These are phyloP conservation scores for Lucifuga dentata DNA, from an alignment of 2,113 vertebrate species.

Conservation along the genomic window DNA sequence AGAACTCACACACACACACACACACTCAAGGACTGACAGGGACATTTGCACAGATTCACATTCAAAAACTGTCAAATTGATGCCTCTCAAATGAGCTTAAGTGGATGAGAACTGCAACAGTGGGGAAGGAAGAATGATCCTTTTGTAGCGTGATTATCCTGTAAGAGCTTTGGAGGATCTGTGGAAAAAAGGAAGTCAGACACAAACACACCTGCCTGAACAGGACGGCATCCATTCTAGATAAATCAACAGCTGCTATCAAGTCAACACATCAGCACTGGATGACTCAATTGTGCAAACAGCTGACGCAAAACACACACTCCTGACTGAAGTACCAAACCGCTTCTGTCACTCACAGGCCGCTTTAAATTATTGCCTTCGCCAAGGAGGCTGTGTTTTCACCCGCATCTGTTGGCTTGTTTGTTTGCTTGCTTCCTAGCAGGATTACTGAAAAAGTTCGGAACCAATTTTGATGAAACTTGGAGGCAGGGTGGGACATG, in stretches of 20 bases:
- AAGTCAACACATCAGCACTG: slow-evolving; percentile 11
- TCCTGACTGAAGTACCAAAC: slow-evolving; percentile 25
- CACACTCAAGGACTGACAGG: slow-evolving; percentile 11
- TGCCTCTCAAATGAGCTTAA: slow-evolving; percentile 61
- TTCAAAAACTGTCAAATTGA: slow-evolving; percentile 57
- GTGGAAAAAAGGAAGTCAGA: background rate
- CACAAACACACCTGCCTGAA: slow-evolving; percentile 6
- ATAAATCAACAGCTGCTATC: slow-evolving; percentile 16
- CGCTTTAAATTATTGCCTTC: too few relatives aligned
- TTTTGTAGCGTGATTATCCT: slow-evolving; percentile 54
- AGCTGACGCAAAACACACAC: slow-evolving; percentile 44
- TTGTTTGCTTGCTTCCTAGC: too few relatives aligned
- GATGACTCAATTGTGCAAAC: slow-evolving; percentile 23
- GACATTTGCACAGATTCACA: slow-evolving; percentile 31
- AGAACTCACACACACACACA: slow-evolving; percentile 16
- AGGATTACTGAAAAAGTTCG: too few relatives aligned
- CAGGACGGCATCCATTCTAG: background rate
- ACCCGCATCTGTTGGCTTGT: too few relatives aligned
- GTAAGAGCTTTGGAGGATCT: slow-evolving; percentile 41
- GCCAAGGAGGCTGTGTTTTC: too few relatives aligned
- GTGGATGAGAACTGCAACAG: slow-evolving; percentile 57
- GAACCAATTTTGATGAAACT: too few relatives aligned
- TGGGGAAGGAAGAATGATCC: slow-evolving; percentile 34
- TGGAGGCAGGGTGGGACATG: too few relatives aligned
- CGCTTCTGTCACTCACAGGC: too few relatives aligned